These are phyloP conservation scores for Machimus rusticus DNA, from an alignment of 2,888 invertebrate genomes.

Conservation along the genomic window DNA sequence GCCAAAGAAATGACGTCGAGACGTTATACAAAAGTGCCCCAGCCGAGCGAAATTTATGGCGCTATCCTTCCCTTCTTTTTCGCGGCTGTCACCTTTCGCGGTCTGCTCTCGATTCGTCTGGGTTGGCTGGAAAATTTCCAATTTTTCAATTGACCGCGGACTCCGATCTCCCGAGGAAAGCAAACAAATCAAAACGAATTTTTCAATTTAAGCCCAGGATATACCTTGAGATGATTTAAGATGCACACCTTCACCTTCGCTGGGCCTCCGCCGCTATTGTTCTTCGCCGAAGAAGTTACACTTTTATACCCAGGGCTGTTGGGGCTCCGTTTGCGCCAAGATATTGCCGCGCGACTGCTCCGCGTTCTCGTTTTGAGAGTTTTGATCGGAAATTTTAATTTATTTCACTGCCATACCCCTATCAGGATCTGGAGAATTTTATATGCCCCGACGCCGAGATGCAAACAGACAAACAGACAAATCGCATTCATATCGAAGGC, in stretches of 20 bases:
- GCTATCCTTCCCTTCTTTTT: neutral
- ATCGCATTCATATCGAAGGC: neutral
- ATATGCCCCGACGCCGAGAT: neutral
- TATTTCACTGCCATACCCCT: constrained; percentile 21
- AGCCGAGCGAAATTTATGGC: neutral
- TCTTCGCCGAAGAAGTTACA: neutral
- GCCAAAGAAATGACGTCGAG: neutral
- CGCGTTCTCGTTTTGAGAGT: neutral
- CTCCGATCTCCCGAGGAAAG: neutral
- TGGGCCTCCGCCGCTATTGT: neutral
- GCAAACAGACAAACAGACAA: constrained; percentile 21
- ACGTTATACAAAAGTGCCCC: neutral
- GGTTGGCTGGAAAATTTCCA: neutral
- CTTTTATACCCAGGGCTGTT: neutral
- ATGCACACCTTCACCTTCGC: neutral
- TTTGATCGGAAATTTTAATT: constrained; percentile 25
- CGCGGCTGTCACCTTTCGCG: neutral
- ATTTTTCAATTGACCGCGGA: neutral
- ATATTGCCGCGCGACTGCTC: neutral
- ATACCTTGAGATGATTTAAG: neutral
- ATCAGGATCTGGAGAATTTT: neutral
- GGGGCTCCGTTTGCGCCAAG: neutral
- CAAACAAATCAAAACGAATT: neutral
- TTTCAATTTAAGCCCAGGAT: neutral
- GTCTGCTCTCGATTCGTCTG: neutral